These are phyloP conservation scores for Ammospiza nelsoni DNA, from an alignment of 2,113 vertebrate genomes.

Conservation along the genomic window DNA sequence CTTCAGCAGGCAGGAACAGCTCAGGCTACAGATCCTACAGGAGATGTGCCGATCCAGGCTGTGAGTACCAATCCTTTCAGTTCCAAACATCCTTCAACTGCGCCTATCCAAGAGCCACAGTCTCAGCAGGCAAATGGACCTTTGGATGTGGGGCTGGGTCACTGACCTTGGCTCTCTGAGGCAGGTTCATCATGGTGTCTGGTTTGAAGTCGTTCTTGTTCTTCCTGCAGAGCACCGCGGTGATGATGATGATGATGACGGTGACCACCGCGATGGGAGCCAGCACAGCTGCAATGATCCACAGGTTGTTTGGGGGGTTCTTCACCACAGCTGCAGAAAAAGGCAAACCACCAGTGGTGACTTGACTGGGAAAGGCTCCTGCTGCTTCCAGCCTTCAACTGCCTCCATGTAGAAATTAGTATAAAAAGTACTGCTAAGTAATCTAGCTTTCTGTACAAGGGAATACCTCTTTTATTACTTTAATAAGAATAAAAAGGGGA, in stretches of 20 bases:
- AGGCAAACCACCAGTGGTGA: not conserved
- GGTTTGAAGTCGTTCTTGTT: slow-evolving; percentile 98
- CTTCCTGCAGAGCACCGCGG: slow-evolving; percentile 94
- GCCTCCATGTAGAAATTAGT: not conserved
- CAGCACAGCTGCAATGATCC: slow-evolving; percentile 96
- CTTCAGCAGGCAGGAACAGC: not conserved
- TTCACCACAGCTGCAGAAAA: slow-evolving; percentile 89
- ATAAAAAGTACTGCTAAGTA: not conserved
- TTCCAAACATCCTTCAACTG: not conserved
- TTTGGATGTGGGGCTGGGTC: not conserved
- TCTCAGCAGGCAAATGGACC: not conserved
- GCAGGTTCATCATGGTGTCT: slow-evolving; percentile 91
- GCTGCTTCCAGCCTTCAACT: not conserved
- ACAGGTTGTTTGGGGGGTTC: slow-evolving; percentile 96
- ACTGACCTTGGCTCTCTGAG: slow-evolving; percentile 92
- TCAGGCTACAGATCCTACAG: not conserved
- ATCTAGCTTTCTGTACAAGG: not conserved
- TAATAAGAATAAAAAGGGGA: no score
- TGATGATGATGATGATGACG: slow-evolving; percentile 96
- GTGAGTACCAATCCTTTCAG: not conserved
- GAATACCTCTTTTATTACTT: not conserved
- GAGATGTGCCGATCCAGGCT: not conserved
- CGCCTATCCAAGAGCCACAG: not conserved
- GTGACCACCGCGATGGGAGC: slow-evolving; percentile 94
- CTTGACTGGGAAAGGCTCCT: not conserved